phyloP scores from a whole-genome alignment of 2,113 vertebrate species.

The Hemichromis elongatus region DNA sequence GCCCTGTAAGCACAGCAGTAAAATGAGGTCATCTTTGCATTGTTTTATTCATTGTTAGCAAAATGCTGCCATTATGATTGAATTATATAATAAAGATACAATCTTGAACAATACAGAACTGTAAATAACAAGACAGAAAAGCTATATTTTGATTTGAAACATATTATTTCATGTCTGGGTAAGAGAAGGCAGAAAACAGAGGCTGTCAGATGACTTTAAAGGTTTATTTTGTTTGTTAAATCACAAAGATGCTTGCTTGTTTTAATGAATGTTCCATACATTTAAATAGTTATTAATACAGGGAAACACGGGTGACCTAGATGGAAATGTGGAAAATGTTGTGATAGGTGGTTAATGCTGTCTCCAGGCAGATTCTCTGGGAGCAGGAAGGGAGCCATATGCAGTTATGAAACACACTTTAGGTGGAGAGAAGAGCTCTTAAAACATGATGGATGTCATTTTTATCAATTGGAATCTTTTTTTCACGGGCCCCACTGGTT shows the following conservation, averaged over 20 bases:
- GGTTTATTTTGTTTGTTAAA: neutral
- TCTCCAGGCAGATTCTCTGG: neutral
- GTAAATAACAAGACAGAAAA: neutral
- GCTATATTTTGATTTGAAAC: neutral
- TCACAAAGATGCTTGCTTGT: neutral
- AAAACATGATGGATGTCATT: conserved; percentile 31
- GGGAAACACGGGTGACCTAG: neutral
- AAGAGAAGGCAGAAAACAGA: neutral
- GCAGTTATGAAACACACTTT: neutral
- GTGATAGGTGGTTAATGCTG: neutral
- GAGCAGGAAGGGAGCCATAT: neutral
- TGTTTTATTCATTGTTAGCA: neutral
- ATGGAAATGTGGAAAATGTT: neutral
- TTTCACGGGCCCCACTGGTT: conserved; percentile 1
- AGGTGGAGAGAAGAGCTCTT: conserved; percentile 39
- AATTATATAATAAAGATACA: neutral
- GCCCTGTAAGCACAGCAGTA: neutral
- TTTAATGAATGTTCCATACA: neutral
- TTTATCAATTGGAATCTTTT: conserved; percentile 46
- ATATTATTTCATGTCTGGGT: neutral
- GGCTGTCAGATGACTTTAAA: neutral
- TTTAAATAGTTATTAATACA: neutral
- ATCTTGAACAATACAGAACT: neutral
- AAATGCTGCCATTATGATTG: neutral
- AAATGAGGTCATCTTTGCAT: neutral